A percentile compares a stretch with the other conserved stretches of the same genome.
Evolutionary conservation across 2,797 vertebrate species (phyloP).

Genomic region (Myotis vivesi): DNA sequence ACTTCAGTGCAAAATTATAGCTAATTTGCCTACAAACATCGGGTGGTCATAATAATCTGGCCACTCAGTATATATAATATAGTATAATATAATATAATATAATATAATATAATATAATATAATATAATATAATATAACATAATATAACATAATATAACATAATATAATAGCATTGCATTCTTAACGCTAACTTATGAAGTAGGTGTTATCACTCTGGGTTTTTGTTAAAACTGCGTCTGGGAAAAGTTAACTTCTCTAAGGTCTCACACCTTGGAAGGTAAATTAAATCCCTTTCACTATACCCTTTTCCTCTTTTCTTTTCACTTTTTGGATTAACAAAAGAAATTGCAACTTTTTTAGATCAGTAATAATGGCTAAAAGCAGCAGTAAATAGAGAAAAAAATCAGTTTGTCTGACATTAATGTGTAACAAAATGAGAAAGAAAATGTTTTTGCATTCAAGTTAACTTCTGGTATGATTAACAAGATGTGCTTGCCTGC

Average conservation of each 20-base stretch:
- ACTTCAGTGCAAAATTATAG: too few species aligned
- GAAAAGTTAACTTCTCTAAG: background rate
- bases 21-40: too few species aligned
- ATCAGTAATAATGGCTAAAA: background rate
- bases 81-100: too few species aligned
- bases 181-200: background rate
- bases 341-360: background rate
- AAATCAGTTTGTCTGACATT: background rate
- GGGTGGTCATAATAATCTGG: too few species aligned
- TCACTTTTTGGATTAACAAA: background rate
- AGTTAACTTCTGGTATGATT: background rate
- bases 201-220: background rate
- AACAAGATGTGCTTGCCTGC: background rate
- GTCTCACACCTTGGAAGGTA: background rate
- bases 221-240: background rate
- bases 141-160: too few species aligned
- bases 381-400: background rate
- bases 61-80: too few species aligned
- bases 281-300: background rate
- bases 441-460: slow-evolving; percentile 13
- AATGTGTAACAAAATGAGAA: background rate
- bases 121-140: too few species aligned
- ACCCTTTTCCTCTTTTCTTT: background rate
- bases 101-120: too few species aligned
- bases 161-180: background rate